These are phyloP conservation scores for Tortrix viridana DNA, from an alignment of 2,888 invertebrate genomes.

Conservation along the genomic window DNA sequence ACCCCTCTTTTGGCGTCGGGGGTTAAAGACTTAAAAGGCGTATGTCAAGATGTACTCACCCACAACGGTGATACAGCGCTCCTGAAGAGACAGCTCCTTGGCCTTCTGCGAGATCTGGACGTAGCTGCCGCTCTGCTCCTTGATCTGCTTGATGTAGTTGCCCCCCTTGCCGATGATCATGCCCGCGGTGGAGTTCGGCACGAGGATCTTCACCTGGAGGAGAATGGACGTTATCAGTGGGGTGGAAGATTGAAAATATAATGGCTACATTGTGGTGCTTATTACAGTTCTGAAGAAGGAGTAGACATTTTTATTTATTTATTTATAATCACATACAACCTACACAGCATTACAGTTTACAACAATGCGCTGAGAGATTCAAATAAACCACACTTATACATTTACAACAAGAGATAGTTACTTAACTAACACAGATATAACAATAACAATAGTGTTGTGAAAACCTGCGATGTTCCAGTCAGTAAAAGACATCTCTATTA, in stretches of 20 bases:
- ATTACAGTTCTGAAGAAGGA: not conserved
- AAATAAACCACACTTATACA: no score
- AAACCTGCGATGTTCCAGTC: no score
- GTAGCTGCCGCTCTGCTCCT: constrained; percentile 96
- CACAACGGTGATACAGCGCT: constrained; percentile 97
- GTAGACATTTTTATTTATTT: no score
- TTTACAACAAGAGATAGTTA: no score
- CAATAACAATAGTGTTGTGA: no score
- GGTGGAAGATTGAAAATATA: not conserved
- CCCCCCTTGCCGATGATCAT: constrained; percentile 99
- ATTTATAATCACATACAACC: no score
- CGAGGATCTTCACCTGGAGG: constrained; percentile 93
- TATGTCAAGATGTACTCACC: constrained; percentile 80
- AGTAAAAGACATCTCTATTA: no score
- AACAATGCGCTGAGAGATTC: no score
- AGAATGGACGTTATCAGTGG: constrained; percentile 55
- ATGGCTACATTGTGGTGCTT: not conserved
- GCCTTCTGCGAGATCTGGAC: constrained; percentile 98
- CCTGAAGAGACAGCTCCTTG: constrained; percentile 95
- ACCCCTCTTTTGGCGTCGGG: no score
- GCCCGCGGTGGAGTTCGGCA: constrained; percentile 98
- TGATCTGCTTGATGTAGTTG: constrained; percentile 97
- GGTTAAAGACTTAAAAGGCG: no score
- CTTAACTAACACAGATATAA: no score
- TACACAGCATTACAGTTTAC: no score